Conservation (phyloP, 2,888 invertebrate species). For the Trissoscelio sp. region DNA sequence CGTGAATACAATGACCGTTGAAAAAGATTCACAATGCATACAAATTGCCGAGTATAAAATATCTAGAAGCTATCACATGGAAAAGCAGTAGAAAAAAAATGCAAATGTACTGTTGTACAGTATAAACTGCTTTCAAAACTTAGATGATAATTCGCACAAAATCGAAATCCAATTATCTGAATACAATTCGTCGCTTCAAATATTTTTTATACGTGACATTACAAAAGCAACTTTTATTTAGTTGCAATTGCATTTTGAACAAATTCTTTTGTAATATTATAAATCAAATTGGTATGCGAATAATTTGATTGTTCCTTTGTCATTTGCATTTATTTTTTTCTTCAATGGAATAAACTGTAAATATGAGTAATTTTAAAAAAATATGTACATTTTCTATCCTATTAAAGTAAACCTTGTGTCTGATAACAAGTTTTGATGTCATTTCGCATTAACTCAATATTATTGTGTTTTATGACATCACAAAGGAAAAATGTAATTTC, state of each 20-base stretch:
- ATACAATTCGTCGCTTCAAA: too few species aligned
- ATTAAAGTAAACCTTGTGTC: too few species aligned
- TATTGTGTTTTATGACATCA: background rate
- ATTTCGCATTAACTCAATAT: background rate
- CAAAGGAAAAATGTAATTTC: background rate
- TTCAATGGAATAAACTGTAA: too few species aligned
- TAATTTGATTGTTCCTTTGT: too few species aligned
- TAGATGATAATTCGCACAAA: background rate
- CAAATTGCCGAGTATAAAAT: constrained; percentile 53
- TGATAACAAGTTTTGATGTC: background rate
- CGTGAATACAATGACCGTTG: constrained; percentile 43
- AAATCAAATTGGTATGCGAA: too few species aligned
- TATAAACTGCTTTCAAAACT: constrained; percentile 22
- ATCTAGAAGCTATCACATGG: constrained; percentile 30
- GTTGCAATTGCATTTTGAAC: too few species aligned
- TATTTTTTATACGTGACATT: too few species aligned
- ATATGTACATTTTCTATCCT: too few species aligned
- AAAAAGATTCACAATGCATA: constrained; percentile 50
- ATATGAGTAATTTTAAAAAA: too few species aligned
- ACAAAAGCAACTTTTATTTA: too few species aligned
- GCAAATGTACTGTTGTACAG: constrained; percentile 4
- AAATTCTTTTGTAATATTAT: too few species aligned
- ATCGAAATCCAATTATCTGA: background rate
- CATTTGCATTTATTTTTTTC: too few species aligned
- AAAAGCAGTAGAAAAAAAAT: constrained; percentile 12